Evolutionary conservation across 2,797 vertebrate species (phyloP), one percentile per base, ranked within the genome.

Genomic region (Syncerus caffer): DNA sequence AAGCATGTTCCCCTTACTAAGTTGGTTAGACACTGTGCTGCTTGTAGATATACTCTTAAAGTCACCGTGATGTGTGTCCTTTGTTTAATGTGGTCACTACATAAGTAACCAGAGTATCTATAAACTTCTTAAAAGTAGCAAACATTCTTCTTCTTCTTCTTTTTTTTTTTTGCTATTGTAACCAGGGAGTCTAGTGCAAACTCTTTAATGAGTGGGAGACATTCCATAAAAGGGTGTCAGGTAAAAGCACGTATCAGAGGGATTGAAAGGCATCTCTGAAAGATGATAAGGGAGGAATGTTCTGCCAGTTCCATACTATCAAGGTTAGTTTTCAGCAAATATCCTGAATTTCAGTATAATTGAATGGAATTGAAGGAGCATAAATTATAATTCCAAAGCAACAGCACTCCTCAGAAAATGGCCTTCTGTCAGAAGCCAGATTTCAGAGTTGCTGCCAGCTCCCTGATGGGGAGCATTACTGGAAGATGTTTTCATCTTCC

Each of bases 321-420:
- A 47, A 47, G 79, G 71, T 83, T 31, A 15, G 31, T 97, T 97
- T 71, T 94, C 34, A 64, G 60, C 57, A 93, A 86, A 87, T 89
- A 82, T 16, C 67, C 23, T 95, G 47, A 82, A 96, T 92, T 96
- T 95, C 62, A 88, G n/a, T 84, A 76, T 89, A 92, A 95, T 78
- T 62, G 47, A 96, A 78, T 96, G 79, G 53, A 95, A 89, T 45
- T 16, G 55, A 89, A 90, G 60, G 21, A 85, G 55, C 45, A 93
- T 95, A 92, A 96, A 96, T 96, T 78, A 60, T 87, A 83, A 97
- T 95, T 96, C 86, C 23, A 85, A 93, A 95, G 78, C 80, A 95
- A 85, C 9, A 62, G 27, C 79, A 85, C 25, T 92, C 67, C 89
- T 93, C 29, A 29, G 95, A 97, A 91, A 94, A 93, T 87, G 51